These are phyloP conservation scores for Cheirogaleus major DNA, from an alignment of 2,797 vertebrate species.

Conservation along the genomic window DNA sequence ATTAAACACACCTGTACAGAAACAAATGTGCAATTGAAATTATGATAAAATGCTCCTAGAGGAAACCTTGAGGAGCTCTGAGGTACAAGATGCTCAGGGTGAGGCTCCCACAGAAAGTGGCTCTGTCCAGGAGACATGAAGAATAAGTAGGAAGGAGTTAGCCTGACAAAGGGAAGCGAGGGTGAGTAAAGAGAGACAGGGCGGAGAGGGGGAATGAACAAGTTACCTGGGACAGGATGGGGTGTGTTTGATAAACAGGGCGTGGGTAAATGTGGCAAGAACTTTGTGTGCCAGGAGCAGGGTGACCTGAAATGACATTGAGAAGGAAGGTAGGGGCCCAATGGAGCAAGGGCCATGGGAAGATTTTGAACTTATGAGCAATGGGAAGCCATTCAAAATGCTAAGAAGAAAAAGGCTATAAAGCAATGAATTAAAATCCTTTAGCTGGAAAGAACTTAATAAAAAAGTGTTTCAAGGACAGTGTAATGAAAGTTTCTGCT, in stretches of 20 bases:
- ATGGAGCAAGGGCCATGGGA: neutral
- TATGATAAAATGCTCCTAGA: neutral
- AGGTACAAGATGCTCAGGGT: neutral
- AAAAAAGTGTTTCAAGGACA: constrained; percentile 29
- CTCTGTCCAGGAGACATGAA: neutral
- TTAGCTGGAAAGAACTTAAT: constrained; percentile 50
- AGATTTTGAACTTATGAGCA: neutral
- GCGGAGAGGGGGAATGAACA: neutral
- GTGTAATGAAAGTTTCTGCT: neutral
- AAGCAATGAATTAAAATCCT: constrained; percentile 24
- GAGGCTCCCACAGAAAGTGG: neutral
- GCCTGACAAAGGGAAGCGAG: neutral
- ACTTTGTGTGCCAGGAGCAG: neutral
- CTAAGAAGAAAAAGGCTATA: neutral
- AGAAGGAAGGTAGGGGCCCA: neutral
- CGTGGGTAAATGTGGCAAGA: neutral
- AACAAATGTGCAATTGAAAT: neutral
- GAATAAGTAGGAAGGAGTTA: neutral
- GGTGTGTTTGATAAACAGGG: neutral
- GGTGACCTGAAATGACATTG: neutral
- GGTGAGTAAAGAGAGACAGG: neutral
- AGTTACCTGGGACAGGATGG: neutral
- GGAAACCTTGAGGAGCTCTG: neutral
- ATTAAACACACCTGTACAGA: neutral
- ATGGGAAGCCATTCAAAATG: neutral